Evolutionary conservation across 2,113 vertebrate species (phyloP).

Genomic region (Pedionomus torquatus): DNA sequence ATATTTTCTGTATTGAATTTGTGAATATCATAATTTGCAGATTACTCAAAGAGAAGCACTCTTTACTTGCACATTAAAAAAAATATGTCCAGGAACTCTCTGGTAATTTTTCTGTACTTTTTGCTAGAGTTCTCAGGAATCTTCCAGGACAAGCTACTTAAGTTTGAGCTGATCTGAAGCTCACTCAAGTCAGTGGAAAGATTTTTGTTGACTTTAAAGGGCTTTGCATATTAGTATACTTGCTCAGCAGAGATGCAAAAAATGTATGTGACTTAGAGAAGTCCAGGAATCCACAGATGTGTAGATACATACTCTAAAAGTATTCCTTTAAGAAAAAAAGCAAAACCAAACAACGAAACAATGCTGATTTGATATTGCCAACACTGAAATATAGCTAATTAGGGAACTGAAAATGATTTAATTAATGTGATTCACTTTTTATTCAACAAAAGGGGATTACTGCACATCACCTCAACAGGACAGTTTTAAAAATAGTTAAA

Average conservation of each 20-base stretch:
- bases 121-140: background rate
- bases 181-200: background rate
- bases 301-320: background rate
- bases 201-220: background rate
- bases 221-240: background rate
- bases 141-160: background rate
- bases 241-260: background rate
- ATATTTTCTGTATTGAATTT: background rate
- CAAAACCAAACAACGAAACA: too few relatives aligned
- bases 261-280: background rate
- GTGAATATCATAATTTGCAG: background rate
- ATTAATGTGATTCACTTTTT: background rate
- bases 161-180: background rate
- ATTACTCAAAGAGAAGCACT: background rate
- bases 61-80: background rate
- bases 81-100: background rate
- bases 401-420: background rate
- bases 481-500: constrained; percentile 46
- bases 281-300: background rate
- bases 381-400: background rate
- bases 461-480: background rate
- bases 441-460: background rate
- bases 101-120: background rate
- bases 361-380: background rate
- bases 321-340: background rate